Evolutionary conservation across 2,797 vertebrate genomes (phyloP), one percentile per base, ranked within the genome.

Genomic region (Tragelaphus eurycerus): DNA sequence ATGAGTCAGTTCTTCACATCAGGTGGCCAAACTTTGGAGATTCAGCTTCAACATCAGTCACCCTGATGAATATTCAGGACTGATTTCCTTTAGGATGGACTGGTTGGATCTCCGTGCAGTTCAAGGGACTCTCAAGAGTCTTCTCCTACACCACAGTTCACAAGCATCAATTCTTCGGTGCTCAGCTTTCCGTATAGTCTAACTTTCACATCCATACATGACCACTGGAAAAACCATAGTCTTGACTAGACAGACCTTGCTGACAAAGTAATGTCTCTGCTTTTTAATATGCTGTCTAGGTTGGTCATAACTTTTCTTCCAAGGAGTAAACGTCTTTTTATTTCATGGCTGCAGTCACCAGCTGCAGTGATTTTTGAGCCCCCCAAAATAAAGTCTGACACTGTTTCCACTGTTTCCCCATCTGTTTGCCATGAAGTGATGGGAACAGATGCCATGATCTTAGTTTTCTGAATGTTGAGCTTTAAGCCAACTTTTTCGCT

Each of bases 111-210:
- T 21, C n/a, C n/a, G 11, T 34, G n/a, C n/a, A 34, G n/a, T 34
- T 17, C n/a, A 67, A 34, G 64, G 64, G n/a, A 67, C 64, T 34
- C 64, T 67, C 8, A 67, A 34, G 17, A 67, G 64, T 67, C 64
- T 67, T 34, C n/a, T 34, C 64, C n/a, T 11, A 34, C n/a, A 67
- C 62, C n/a, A 67, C 16, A 67, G 8, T 67, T 67, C 31, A 34
- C 19, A 67, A 34, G 31, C 16, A 67, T 34, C 31, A 4, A 2
- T 34, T 34, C n/a, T 34, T 67, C 0, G 1, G 62, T 4, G 2
- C 62, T 67, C 62, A 34, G 62, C 31, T 10, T 34, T 67, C 31
- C 19, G 19, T 10, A 19, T 5, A 2, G 62, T 34, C 8, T 8
- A 67, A 67, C n/a, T 67, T 31, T 67, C 31, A 34, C 31, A 10